Evolutionary conservation across 2,888 invertebrate species (phyloP).

Genomic region (Shargacucullia verbasci): DNA sequence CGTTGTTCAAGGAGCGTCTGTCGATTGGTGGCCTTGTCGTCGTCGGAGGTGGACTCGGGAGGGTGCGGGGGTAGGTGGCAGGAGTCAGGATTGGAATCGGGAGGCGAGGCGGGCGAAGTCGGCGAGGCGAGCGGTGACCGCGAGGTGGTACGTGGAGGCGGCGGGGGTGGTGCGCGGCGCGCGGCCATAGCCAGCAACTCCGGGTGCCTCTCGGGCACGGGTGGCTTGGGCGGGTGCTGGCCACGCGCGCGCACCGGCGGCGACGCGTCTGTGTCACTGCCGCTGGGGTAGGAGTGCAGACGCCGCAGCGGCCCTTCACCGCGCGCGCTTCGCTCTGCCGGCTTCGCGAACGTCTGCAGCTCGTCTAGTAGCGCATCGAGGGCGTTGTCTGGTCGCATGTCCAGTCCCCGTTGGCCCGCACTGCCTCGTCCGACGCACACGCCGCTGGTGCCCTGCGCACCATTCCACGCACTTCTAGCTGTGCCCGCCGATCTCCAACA

Average conservation of each 20-base stretch:
- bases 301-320: slow-evolving; percentile 91
- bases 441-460: slow-evolving; percentile 81
- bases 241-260: slow-evolving; percentile 92
- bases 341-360: slow-evolving; percentile 96
- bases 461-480: slow-evolving; percentile 81
- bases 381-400: slow-evolving; percentile 96
- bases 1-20: slow-evolving; percentile 95
- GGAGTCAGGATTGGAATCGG: slow-evolving; percentile 80
- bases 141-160: slow-evolving; percentile 97
- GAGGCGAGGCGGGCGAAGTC: slow-evolving; percentile 91
- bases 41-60: slow-evolving; percentile 77
- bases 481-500: slow-evolving; percentile 72
- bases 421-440: slow-evolving; percentile 75
- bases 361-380: slow-evolving; percentile 99
- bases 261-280: slow-evolving; percentile 94
- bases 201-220: slow-evolving; percentile 94
- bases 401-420: slow-evolving; percentile 68
- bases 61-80: slow-evolving; percentile 29
- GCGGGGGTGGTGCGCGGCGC: slow-evolving; percentile 94
- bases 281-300: slow-evolving; percentile 95
- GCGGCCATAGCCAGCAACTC: slow-evolving; percentile 93
- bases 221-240: slow-evolving; percentile 91
- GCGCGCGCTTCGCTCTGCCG: slow-evolving; percentile 74
- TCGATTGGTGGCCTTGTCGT: slow-evolving; percentile 77
- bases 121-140: slow-evolving; percentile 96